Evolutionary conservation across 2,888 invertebrate genomes (phyloP).

Genomic region (Neoitamus cyanurus): DNA sequence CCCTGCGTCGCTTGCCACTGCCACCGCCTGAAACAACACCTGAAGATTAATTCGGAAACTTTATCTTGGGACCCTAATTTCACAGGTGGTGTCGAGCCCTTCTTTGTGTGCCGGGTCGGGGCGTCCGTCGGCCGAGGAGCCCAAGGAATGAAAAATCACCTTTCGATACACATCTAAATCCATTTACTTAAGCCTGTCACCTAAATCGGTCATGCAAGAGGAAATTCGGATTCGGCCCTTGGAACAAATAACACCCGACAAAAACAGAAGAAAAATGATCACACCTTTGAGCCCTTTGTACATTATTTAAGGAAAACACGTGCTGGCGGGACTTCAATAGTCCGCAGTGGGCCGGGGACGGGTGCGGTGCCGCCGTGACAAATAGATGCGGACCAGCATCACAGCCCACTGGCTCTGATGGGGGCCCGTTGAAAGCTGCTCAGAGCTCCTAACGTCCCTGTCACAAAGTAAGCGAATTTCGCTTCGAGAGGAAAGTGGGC

Average conservation of each 20-base stretch:
- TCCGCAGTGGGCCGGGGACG: neutral
- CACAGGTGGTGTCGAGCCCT: neutral
- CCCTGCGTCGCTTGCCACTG: neutral
- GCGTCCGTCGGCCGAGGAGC: neutral
- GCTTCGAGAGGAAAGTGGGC: neutral
- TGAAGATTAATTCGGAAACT: conserved; percentile 25
- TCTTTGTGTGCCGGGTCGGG: neutral
- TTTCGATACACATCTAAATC: conserved; percentile 45
- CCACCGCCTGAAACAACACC: neutral
- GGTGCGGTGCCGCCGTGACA: neutral
- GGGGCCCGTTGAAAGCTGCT: neutral
- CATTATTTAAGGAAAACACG: conserved; percentile 42
- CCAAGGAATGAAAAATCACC: conserved; percentile 37
- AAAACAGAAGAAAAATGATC: conserved; percentile 40
- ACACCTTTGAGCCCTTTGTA: conserved; percentile 39
- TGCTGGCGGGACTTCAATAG: conserved; percentile 16
- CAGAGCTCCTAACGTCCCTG: conserved; percentile 2
- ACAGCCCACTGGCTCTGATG: conserved; percentile 19
- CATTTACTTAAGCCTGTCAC: conserved; percentile 47
- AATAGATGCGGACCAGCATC: conserved; percentile 24
- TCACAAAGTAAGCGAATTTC: conserved; percentile 34
- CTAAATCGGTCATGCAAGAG: conserved; percentile 45
- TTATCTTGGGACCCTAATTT: conserved; percentile 27
- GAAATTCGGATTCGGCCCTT: conserved; percentile 30
- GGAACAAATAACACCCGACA: conserved; percentile 32